Base-by-base conservation (phyloP, 30 jellyfish, hydroid and myxozoan species). In the Chironex yamaguchii region DNA sequence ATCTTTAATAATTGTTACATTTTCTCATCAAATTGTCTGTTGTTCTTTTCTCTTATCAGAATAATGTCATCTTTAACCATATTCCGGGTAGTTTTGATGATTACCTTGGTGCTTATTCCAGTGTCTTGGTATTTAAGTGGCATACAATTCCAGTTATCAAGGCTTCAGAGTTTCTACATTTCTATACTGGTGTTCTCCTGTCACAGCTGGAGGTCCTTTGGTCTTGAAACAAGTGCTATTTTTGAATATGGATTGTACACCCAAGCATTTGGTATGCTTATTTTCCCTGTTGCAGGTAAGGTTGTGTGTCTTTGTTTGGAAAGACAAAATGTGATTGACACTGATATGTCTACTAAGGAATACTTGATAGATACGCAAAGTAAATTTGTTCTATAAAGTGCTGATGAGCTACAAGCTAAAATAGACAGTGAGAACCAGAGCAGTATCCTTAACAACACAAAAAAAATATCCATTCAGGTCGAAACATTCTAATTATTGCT, bases 181-280 rank as follows among this genome's bases (percentile, higher is more conserved):
- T 77, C 97, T 21, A 78, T 82, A 34, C 51, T 92, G 29, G 30
- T 90, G 23, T 88, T 87, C 87, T 79, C 88, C n/a, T 36, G 87
- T 49, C 86, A 72, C 32, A 92, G 98, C 76, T 70, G 90, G 85
- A 70, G 89, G 49, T 70, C 74, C n/a, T 75, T 85, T 87, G 98
- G 98, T 1, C 36, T 87, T n/a, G 98, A 92, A 65, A 50, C 76
- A 52, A 34, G 89, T 25, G 90, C 93, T 1, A 71, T 87, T 79
- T 52, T 81, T 66, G 89, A 69, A 24, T 93, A 87, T 71, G 98
- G 98, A 0, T 81, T 81, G 22, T 26, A 66, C 82, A 78, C 94
- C 0, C 97, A 87, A 75, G 97, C 90, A 52, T 87, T 87, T 87
- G 97, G 97, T n/a, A 81, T 88, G 96, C 88, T 92, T 24, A 29